phyloP scores from a whole-genome alignment of 2,113 vertebrate genomes.

The Myanophis thanlyinensis region DNA sequence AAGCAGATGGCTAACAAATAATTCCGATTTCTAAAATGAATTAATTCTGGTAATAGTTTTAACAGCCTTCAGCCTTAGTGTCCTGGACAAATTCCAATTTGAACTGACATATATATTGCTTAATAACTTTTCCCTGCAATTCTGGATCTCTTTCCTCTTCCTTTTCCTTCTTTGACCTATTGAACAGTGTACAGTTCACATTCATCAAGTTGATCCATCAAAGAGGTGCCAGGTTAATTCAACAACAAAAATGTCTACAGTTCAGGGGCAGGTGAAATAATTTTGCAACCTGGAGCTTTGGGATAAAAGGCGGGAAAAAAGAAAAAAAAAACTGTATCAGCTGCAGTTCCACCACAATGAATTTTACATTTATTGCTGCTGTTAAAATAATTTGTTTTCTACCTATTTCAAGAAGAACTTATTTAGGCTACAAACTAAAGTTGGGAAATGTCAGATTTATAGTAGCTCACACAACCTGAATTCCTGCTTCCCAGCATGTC shows the following conservation, averaged over 20 bases:
- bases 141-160: constrained; percentile 50
- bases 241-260: constrained; percentile 20
- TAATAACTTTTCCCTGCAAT: constrained; percentile 27
- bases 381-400: background rate
- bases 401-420: constrained; percentile 23
- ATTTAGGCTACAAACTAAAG: constrained; percentile 18
- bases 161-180: constrained; percentile 31
- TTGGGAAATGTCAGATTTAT: constrained; percentile 34
- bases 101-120: constrained; percentile 35
- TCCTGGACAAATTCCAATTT: constrained; percentile 43
- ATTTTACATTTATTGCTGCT: background rate
- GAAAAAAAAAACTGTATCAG: background rate
- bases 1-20: constrained; percentile 29
- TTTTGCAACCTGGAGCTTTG: constrained; percentile 29
- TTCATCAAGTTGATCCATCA: constrained; percentile 36
- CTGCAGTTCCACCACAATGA: background rate
- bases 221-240: constrained; percentile 29
- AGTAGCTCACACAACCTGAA: constrained; percentile 18
- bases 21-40: constrained; percentile 26
- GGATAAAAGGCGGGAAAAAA: background rate
- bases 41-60: constrained; percentile 37
- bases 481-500: constrained; percentile 21
- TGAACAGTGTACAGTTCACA: constrained; percentile 18
- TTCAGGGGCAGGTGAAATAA: constrained; percentile 33
- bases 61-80: constrained; percentile 39